Evolutionary conservation across 2,113 vertebrate genomes (phyloP), one percentile per base, ranked within the genome.

Genomic region (Poeciliopsis prolifica): DNA sequence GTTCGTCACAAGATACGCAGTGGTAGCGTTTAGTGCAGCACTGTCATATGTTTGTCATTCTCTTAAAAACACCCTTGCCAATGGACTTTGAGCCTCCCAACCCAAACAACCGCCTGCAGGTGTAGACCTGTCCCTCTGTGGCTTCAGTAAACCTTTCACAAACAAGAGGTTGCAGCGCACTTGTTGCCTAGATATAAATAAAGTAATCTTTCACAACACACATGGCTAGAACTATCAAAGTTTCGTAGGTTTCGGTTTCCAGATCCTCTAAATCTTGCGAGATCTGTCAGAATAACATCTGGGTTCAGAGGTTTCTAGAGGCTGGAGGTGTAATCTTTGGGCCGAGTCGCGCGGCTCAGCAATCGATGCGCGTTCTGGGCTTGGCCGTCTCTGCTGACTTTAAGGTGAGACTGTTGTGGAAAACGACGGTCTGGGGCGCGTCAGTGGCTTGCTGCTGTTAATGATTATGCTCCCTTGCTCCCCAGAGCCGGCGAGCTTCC

Each of bases 391-490:
- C 74, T 7, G 51, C 12, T 30, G 80, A 19, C 9, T 42, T 63
- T 0, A 10, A 19, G 29, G 30, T n/a, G 58, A 71, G 67, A 14
- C 7, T 19, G 28, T 24, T n/a, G 24, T 84, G 79, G 77, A 87
- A 35, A 67, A n/a, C 17, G 33, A 6, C 33, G 14, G 24, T 44
- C 69, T 81, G 70, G 81, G 81, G 64, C 51, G 77, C 78, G 79
- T 80, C 44, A 19, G 80, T n/a, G 2, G 72, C 60, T 75, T 30
- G 1, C 12, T 0, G 40, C 77, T 42, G 73, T 81, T 83, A 77
- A 86, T 81, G 78, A 87, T 76, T 42, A 75, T 69, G 65, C 33
- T n/a, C 70, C 72, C 40, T 22, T 68, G 14, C 71, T 75, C 80
- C 75, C 86, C 51, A 73, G 84, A 67, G 80, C 69, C 42, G 61